Evolutionary conservation across 2,113 vertebrate species (phyloP).

Genomic region (Scopus umbretta): DNA sequence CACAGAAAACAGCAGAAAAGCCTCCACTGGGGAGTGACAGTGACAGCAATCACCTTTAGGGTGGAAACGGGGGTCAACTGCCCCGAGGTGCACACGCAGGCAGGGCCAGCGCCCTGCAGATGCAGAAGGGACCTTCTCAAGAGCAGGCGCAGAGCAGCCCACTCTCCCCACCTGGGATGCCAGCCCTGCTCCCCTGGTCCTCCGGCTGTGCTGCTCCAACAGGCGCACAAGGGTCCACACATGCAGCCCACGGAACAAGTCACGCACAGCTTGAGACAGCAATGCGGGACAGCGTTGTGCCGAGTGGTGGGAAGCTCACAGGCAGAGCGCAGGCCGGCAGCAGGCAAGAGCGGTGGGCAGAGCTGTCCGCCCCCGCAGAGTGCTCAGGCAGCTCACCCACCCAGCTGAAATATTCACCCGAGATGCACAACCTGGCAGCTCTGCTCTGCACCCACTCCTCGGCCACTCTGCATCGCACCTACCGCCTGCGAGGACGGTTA

Average conservation of each 20-base stretch:
- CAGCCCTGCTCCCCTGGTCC: background rate
- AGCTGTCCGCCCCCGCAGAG: background rate
- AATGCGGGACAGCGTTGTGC: background rate
- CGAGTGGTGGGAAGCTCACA: rapidly evolving
- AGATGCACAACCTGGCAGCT: background rate
- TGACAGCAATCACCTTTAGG: rapidly evolving
- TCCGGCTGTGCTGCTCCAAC: background rate
- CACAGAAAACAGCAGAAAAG: background rate
- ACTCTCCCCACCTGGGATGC: background rate
- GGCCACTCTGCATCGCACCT: rapidly evolving
- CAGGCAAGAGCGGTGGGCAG: background rate
- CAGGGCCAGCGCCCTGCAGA: background rate
- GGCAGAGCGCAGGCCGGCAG: background rate
- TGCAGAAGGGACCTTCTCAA: background rate
- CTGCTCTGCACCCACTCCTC: background rate
- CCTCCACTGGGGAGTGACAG: background rate
- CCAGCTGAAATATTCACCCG: rapidly evolving
- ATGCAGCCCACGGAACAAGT: rapidly evolving
- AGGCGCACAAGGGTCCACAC: rapidly evolving
- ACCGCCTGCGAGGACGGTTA: rapidly evolving
- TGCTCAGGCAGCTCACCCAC: rapidly evolving
- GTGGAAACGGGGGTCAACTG: rapidly evolving
- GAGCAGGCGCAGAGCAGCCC: background rate
- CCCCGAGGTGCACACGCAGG: rapidly evolving
- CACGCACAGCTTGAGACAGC: rapidly evolving